Evolutionary conservation across 1,140 invertebrate genomes (phyloP).

Genomic region (Uloborus diversus): DNA sequence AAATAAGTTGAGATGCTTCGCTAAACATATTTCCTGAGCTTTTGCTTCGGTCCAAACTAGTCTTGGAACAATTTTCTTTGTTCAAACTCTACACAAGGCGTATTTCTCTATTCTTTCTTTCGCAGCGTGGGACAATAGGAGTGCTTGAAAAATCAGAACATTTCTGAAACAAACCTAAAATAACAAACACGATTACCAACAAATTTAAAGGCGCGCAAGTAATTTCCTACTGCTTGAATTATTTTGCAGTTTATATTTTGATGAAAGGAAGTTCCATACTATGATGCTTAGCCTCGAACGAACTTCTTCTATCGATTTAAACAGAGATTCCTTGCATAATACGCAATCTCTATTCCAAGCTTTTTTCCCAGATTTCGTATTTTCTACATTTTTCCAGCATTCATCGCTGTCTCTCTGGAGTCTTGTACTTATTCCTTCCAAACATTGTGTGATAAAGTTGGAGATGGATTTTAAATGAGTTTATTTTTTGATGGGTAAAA

Average conservation of each 20-base stretch:
- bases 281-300: not conserved
- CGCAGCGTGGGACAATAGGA: conserved; percentile 44
- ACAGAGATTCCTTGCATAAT: conserved; percentile 44
- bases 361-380: conserved; percentile 19
- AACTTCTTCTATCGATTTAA: conserved; percentile 33
- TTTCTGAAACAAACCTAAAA: conserved; percentile 25
- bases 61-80: conserved; percentile 28
- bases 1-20: conserved; percentile 25
- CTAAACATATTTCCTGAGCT: not conserved
- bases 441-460: no score
- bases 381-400: conserved; percentile 10
- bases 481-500: no score
- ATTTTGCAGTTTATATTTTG: no score
- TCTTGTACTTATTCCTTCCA: no score
- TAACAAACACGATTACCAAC: conserved; percentile 42
- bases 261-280: no score
- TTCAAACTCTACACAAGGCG: conserved; percentile 11
- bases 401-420: no score
- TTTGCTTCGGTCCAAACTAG: conserved; percentile 10
- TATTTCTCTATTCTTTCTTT: not conserved
- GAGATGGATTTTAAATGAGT: no score
- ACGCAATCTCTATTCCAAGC: conserved; percentile 34
- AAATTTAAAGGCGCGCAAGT: conserved; percentile 32
- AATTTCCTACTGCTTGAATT: no score
- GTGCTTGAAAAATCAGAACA: conserved; percentile 49